Evolutionary conservation across 2,888 invertebrate species (phyloP), one percentile per base, ranked within the genome.

Genomic region (Macrosiphum euphorbiae): DNA sequence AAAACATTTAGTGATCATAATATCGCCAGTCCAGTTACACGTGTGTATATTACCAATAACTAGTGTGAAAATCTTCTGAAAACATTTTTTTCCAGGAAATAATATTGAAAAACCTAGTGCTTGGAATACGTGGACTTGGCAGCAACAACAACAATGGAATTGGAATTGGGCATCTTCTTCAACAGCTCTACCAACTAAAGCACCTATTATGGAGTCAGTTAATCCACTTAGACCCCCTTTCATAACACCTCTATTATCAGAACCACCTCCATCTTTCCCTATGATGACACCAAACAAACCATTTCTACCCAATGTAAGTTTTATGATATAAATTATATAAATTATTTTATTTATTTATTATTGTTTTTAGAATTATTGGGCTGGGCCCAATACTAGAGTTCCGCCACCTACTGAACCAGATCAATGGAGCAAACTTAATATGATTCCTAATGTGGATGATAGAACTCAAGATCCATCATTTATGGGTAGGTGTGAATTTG

Each of bases 1-100:
- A 95, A 94, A 94, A 96, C 86, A n/a, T 50, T 87, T 20, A 24
- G 41, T 52, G 50, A 90, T 90, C 90, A 50, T n/a, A 90, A n/a
- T 67, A 16, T 85, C 7, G 0, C 58, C 28, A 26, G 35, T 85
- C 67, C 85, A 41, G 28, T 58, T 89, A 41, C n/a, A 50, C 86
- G 94, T 94, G 26, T 67, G 94, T 90, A 44, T 3, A 41, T 24
- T 28, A 52, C 89, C 41, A 44, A 44, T 28, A 44, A 58, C 41
- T 58, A 13, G 1, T 24, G 35, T 35, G 20, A 90, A 90, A 24
- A 90, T 35, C 10, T 24, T 67, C 55, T 28, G 13, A 41, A 78
- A 90, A 50, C 35, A 91, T 86, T 78, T 35, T 8, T 61, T n/a
- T 90, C 0, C 41, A 94, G 94, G 94, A n/a, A 94, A 67, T 90